Evolutionary conservation across 2,797 vertebrate species (phyloP).

Genomic region (Melanotaenia pygmaea): DNA sequence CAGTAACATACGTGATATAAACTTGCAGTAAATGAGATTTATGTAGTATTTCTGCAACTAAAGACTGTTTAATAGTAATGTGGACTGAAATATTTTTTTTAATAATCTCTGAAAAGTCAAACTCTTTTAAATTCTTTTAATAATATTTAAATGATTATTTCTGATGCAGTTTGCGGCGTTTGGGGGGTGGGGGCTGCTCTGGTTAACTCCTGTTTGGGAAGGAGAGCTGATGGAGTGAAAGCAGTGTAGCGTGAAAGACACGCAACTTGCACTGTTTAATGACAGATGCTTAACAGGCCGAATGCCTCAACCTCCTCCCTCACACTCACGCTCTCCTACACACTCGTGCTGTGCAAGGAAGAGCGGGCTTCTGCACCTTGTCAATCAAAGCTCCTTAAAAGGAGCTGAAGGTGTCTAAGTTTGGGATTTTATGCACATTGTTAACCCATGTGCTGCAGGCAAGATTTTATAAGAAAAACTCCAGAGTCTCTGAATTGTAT

Average conservation of each 20-base stretch:
- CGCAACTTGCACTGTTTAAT: slow-evolving; percentile 63
- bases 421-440: slow-evolving; percentile 22
- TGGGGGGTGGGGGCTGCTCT: not conserved
- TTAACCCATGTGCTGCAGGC: slow-evolving; percentile 20
- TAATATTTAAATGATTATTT: not conserved
- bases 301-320: slow-evolving; percentile 59
- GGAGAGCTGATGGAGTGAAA: slow-evolving; percentile 43
- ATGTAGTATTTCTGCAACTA: not conserved
- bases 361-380: slow-evolving; percentile 49
- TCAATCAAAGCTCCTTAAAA: slow-evolving; percentile 57
- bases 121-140: not conserved
- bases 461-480: not conserved
- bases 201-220: slow-evolving; percentile 33
- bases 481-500: not conserved
- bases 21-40: not conserved
- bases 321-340: slow-evolving; percentile 23
- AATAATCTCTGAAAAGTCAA: not conserved
- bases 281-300: slow-evolving; percentile 75
- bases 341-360: slow-evolving; percentile 24
- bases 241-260: slow-evolving; percentile 67
- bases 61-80: not conserved
- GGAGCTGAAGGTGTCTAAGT: slow-evolving; percentile 52
- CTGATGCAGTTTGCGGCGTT: not conserved
- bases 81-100: no score
- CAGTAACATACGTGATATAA: not conserved